A percentile compares a stretch with the other conserved stretches of the same genome.
These are phyloP conservation scores for Drosophila austrosaltans DNA, from an alignment of 2,888 invertebrate genomes.

Conservation along the genomic window DNA sequence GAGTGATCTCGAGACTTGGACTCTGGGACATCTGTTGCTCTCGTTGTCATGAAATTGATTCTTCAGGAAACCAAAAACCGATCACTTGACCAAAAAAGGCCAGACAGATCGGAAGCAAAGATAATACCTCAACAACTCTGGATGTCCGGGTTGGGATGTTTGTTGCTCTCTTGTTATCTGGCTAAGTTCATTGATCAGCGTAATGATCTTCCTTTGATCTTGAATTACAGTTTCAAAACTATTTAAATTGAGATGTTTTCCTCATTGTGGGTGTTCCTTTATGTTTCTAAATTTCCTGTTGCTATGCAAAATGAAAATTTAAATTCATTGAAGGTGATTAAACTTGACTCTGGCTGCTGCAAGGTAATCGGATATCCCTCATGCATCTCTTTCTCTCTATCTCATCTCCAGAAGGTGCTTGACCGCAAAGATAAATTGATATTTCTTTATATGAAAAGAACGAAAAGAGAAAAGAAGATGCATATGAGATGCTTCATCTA, in stretches of 20 bases:
- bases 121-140: slow-evolving; percentile 37
- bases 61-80: slow-evolving; percentile 68
- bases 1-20: slow-evolving; percentile 54
- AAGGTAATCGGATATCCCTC: slow-evolving; percentile 56
- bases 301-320: slow-evolving; percentile 2
- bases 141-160: slow-evolving; percentile 29
- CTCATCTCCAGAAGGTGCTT: slow-evolving; percentile 56
- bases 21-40: slow-evolving; percentile 63
- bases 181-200: slow-evolving; percentile 64
- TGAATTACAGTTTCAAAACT: slow-evolving; percentile 47
- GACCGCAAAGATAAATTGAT: slow-evolving; percentile 47
- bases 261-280: slow-evolving; percentile 24
- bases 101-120: slow-evolving; percentile 74
- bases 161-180: slow-evolving; percentile 22
- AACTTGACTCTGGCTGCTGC: slow-evolving; percentile 43
- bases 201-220: slow-evolving; percentile 71
- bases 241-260: background rate
- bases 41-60: slow-evolving; percentile 57
- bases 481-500: slow-evolving; percentile 25
- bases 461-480: slow-evolving; percentile 25
- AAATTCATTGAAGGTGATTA: slow-evolving; percentile 50
- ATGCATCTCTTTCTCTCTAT: slow-evolving; percentile 10
- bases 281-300: slow-evolving; percentile 6
- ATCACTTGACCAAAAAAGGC: slow-evolving; percentile 16
- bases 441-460: slow-evolving; percentile 24